Conservation (phyloP, 2,888 invertebrate genomes). For the Luperina nickerlii region DNA sequence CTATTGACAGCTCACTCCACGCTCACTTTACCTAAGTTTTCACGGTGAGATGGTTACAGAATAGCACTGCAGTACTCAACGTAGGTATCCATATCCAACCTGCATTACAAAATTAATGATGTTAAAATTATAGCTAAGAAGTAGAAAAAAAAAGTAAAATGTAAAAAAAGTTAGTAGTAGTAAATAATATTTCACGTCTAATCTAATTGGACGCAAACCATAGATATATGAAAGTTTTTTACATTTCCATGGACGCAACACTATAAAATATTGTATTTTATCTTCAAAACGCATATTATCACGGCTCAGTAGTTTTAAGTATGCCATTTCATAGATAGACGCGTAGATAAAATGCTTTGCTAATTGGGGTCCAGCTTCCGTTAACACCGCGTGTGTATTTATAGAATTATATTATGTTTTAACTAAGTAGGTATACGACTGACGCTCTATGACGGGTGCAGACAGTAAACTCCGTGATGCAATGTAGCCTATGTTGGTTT, state of each 20-base stretch:
- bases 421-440: not conserved
- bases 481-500: constrained; percentile 50
- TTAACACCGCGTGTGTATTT: constrained; percentile 42
- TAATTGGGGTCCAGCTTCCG: constrained; percentile 61
- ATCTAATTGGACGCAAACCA: constrained; percentile 32
- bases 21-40: too few species aligned
- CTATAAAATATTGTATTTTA: constrained; percentile 41
- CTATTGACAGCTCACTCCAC: too few species aligned
- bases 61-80: too few species aligned
- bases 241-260: constrained; percentile 14
- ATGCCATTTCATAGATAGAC: constrained; percentile 43
- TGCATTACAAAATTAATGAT: constrained; percentile 3
- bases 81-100: not conserved
- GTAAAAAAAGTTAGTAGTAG: too few species aligned
- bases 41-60: too few species aligned
- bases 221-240: too few species aligned
- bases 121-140: constrained; percentile 9
- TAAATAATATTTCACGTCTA: constrained; percentile 44
- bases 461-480: constrained; percentile 46
- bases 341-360: constrained; percentile 52
- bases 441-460: not conserved
- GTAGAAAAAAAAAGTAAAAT: too few species aligned
- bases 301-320: constrained; percentile 61
- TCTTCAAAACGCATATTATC: constrained; percentile 54
- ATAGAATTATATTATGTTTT: constrained; percentile 36